Evolutionary conservation across 92 coral and sea anemone species (phyloP).

Genomic region (Zoanthus solanderi): DNA sequence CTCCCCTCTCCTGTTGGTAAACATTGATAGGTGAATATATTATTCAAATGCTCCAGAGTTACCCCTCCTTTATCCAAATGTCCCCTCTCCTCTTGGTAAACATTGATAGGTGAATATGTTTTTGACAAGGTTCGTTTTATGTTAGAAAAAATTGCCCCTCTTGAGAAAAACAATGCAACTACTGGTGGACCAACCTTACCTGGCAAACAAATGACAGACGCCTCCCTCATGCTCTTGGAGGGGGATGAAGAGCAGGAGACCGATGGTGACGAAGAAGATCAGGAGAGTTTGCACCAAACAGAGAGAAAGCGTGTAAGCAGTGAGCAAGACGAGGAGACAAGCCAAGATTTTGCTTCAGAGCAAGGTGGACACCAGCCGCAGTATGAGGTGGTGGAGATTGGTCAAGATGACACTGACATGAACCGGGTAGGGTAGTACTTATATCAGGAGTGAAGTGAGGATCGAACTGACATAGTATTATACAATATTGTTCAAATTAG

Average conservation of each 20-base stretch:
- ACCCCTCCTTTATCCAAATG: no score
- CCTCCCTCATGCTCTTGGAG: slow-evolving; percentile 86
- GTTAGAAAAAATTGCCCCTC: slow-evolving; percentile 72
- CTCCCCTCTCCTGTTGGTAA: no score
- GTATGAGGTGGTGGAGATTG: slow-evolving; percentile 44
- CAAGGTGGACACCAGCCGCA: slow-evolving; percentile 32
- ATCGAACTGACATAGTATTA: neutral
- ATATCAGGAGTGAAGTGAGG: neutral
- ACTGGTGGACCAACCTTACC: slow-evolving; percentile 55
- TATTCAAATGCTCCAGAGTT: no score
- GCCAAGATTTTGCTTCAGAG: slow-evolving; percentile 37
- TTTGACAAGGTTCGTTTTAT: neutral
- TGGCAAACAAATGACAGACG: slow-evolving; percentile 42
- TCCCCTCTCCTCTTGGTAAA: no score
- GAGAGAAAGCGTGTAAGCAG: slow-evolving; percentile 71
- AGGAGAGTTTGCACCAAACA: slow-evolving; percentile 51
- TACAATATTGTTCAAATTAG: neutral
- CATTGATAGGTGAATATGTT: no score
- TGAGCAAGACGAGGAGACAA: slow-evolving; percentile 63
- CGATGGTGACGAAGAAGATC: slow-evolving; percentile 76
- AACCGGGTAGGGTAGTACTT: slow-evolving; percentile 9
- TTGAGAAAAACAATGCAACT: slow-evolving; percentile 59
- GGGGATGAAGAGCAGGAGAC: slow-evolving; percentile 95
- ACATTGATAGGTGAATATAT: no score
- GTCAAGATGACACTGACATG: slow-evolving; percentile 44